Evolutionary conservation across 2,888 invertebrate species (phyloP), one percentile per base, ranked within the genome.

Genomic region (Eudasyphora cyanicolor): DNA sequence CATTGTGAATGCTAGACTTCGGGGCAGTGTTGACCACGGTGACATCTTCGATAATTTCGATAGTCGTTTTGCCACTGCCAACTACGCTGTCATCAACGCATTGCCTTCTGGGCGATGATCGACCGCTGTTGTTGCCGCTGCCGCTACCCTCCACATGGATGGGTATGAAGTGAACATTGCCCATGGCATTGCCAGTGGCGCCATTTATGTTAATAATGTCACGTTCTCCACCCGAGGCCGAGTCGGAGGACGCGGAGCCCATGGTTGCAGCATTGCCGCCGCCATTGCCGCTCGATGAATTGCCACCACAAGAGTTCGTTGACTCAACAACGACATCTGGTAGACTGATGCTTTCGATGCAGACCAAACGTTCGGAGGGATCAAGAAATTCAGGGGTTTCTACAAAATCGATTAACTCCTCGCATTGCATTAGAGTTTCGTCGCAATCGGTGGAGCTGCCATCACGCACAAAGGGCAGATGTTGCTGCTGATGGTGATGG

Each of bases 271-370:
- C 19, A n/a, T 29, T 32, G 60, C 45, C 51, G 78, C 29, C 51
- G 78, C 70, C 82, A 80, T 80, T 79, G 73, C 78, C 62, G 70
- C 24, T 84, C 60, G 80, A 77, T 62, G 79, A 49, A 54, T 35
- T 27, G 78, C 42, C 38, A 45, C 24, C 70, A 69, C 42, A 71
- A 21, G 79, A 74, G 79, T 69, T 88, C 86, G 91, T 90, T 86
- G 92, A 91, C 89, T 92, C 92, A 42, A 92, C 92, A 35, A 92
- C 92, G 85, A 92, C 92, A 86, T 92, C 92, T 85, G 92, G 92
- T 87, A 92, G 88, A 87, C 92, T 92, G 87, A 92, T 92, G 87
- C 91, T 91, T 88, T 92, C 92, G 85, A 92, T 92, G 86, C 92
- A 89, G 27, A 92, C 91, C 87, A 91, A 86, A 78, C 90, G 89